phyloP scores from a whole-genome alignment of 2,888 invertebrate species.

The Loripinus fragilis region DNA sequence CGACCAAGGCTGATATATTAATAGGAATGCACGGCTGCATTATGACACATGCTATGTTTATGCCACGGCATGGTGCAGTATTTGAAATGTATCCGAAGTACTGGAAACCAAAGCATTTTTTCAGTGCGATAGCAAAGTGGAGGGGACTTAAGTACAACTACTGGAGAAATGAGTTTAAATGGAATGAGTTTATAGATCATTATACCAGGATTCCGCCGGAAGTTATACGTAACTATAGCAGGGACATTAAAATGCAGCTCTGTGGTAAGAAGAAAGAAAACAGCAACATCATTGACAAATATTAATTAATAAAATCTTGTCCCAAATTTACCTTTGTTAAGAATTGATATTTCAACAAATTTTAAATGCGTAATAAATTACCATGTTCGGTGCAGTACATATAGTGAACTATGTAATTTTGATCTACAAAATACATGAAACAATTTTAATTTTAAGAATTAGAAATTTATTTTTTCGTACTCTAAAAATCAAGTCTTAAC shows the following conservation, averaged over 20 bases:
- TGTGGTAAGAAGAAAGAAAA: not conserved
- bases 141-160: constrained; percentile 34
- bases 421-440: no score
- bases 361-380: no score
- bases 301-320: no score
- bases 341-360: no score
- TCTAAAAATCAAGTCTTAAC: no score
- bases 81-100: constrained; percentile 21
- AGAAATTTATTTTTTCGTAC: no score
- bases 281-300: no score
- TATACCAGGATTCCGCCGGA: constrained; percentile 49
- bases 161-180: constrained; percentile 42
- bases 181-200: constrained; percentile 45
- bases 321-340: no score
- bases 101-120: constrained; percentile 42
- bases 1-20: constrained; percentile 13
- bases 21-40: constrained; percentile 20
- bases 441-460: no score
- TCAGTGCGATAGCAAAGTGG: constrained; percentile 49
- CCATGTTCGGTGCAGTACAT: no score
- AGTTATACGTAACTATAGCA: constrained; percentile 16
- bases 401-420: no score
- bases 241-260: not conserved
- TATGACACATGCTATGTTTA: constrained; percentile 20
- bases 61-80: constrained; percentile 3